A percentile compares a stretch with the other conserved stretches of the same genome.
These are phyloP conservation scores for Invenusta paracnida DNA, from an alignment of 2,888 invertebrate genomes.

Conservation along the genomic window DNA sequence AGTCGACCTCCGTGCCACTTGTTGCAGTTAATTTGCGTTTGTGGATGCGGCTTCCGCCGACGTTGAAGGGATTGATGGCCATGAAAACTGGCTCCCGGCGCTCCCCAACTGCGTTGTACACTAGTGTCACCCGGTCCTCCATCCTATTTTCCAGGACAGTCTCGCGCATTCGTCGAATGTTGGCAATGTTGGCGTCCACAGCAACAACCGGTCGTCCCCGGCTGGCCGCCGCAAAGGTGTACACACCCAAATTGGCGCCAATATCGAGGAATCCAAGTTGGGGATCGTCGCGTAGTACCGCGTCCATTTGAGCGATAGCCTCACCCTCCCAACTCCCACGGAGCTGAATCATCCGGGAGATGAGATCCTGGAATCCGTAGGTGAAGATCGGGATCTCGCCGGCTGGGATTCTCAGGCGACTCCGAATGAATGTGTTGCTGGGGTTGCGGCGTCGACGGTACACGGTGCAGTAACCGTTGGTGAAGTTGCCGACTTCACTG, in stretches of 20 bases:
- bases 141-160: not conserved
- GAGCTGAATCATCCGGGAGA: not conserved
- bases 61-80: not conserved
- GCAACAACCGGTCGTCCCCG: not conserved
- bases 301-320: not conserved
- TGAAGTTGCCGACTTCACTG: not conserved
- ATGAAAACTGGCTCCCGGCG: not conserved
- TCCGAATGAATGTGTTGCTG: not conserved
- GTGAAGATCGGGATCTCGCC: not conserved
- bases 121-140: not conserved
- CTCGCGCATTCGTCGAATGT: not conserved
- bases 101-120: not conserved
- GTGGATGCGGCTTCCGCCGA: not conserved
- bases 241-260: not conserved
- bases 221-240: not conserved
- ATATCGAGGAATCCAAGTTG: not conserved
- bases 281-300: not conserved
- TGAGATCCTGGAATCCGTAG: not conserved
- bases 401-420: not conserved
- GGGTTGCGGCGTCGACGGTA: not conserved
- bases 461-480: not conserved
- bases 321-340: not conserved
- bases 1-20: not conserved
- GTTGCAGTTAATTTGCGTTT: not conserved
- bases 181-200: not conserved